These are phyloP conservation scores for Oxytorus armatus DNA, from an alignment of 2,888 invertebrate genomes.

Conservation along the genomic window DNA sequence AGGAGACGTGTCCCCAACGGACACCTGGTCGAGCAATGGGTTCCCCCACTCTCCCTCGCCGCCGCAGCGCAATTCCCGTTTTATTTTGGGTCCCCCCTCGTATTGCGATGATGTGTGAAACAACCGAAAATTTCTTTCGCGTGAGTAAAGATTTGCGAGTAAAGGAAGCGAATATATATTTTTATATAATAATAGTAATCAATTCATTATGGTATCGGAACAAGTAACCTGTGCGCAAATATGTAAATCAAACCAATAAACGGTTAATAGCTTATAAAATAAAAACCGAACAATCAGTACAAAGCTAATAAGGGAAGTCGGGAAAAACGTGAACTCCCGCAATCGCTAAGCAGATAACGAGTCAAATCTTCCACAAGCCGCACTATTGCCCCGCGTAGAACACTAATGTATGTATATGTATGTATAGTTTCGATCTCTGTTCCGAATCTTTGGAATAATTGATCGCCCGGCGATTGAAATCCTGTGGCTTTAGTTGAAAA, in stretches of 20 bases:
- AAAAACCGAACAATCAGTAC: too few relatives aligned
- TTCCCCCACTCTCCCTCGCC: too few relatives aligned
- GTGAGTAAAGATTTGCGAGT: not conserved
- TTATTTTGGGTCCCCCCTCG: too few relatives aligned
- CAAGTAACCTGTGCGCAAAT: too few relatives aligned
- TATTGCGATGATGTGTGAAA: not conserved
- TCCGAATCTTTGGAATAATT: conserved; percentile 72
- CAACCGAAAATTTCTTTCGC: not conserved
- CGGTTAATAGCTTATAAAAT: too few relatives aligned
- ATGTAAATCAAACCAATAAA: too few relatives aligned
- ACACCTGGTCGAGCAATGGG: too few relatives aligned
- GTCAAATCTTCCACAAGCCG: not conserved
- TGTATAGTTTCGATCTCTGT: conserved; percentile 34
- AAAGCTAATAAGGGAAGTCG: too few relatives aligned
- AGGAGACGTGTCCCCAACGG: too few relatives aligned
- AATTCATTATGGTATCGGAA: not conserved
- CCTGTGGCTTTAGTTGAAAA: conserved; percentile 79
- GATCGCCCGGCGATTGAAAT: conserved; percentile 80
- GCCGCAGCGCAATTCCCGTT: too few relatives aligned
- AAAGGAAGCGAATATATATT: not conserved
- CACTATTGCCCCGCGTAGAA: not conserved
- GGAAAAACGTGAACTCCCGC: too few relatives aligned
- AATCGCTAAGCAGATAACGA: too few relatives aligned
- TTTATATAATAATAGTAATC: not conserved
- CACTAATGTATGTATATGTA: not conserved